A percentile compares a stretch with the other conserved stretches of the same genome.
Evolutionary conservation across 1,140 invertebrate genomes (phyloP).

Genomic region (Whitmania pigra): DNA sequence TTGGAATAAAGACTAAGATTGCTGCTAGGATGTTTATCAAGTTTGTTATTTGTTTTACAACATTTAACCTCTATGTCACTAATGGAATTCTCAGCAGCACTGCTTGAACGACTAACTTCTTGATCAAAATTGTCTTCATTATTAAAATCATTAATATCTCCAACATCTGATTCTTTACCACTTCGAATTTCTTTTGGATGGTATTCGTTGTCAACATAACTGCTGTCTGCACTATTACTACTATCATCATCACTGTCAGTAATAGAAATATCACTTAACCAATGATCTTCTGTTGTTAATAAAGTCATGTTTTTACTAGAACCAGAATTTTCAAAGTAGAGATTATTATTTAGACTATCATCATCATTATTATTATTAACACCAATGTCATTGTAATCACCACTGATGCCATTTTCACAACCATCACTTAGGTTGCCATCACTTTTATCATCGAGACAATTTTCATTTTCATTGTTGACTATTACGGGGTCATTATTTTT

Average conservation of each 20-base stretch:
- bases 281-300: not conserved
- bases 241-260: not conserved
- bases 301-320: not conserved
- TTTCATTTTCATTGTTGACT: not conserved
- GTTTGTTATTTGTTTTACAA: too few species aligned
- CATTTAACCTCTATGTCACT: too few species aligned
- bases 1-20: too few species aligned
- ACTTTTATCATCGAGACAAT: not conserved
- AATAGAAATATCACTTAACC: not conserved
- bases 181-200: too few species aligned
- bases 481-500: too few species aligned
- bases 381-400: not conserved
- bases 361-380: slow-evolving; percentile 1
- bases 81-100: too few species aligned
- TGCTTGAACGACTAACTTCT: too few species aligned
- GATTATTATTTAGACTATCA: not conserved
- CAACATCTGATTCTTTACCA: too few species aligned
- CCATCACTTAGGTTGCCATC: not conserved
- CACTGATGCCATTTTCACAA: not conserved
- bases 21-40: too few species aligned
- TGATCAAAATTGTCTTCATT: too few species aligned
- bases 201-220: not conserved
- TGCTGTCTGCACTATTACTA: not conserved
- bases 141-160: too few species aligned
- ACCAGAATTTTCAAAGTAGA: not conserved